Base-by-base conservation (phyloP, 2,797 vertebrate species). In the Sitta carolinensis region DNA sequence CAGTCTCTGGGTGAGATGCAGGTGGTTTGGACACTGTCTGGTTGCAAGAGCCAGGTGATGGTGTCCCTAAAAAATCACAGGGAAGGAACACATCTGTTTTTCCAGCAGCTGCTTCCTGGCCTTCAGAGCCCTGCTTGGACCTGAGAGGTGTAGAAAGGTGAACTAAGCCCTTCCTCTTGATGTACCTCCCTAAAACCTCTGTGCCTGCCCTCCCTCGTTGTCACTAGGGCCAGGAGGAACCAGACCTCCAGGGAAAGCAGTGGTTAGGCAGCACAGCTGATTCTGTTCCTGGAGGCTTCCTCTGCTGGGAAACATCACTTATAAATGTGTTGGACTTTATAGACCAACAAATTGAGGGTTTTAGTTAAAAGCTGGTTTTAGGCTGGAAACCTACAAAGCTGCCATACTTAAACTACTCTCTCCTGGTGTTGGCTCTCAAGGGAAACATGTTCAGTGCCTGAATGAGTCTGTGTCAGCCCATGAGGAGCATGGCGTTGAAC, bases 381-480 rank as follows among this genome's bases (percentile, higher is more conserved):
- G 62, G 32, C n/a, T 36, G 57, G 32, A 64, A 94, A 40, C 1
- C 5, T 25, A 26, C 1, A 1, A 47, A 47, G 20, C 13, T 54
- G 2, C 27, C 19, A 27, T 27, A 10, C 20, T 34, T n/a, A 34
- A 84, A 20, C 29, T 34, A 15, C 13, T 84, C 12, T n/a, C 40
- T 27, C 43, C 18, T 36, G 62, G 43, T 78, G 83, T 52, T 54
- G 61, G 55, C 73, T 82, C 36, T 59, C 34, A 3, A 29, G 85
- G 67, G 70, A 69, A 45, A 27, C 2, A 0, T 2, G 0, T 14
- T 63, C 57, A 18, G 40, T 32, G 63, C 25, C 52, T 34, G 34
- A 50, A 11, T 5, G 36, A 27, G 55, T 40, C 62, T 3, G 1
- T 79, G 8, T 69, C 10, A 2, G 74, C 59, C 89, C 32, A 1